Percentiles rank a stretch among this genome's conserved stretches.
phyloP scores from a whole-genome alignment of 2,888 invertebrate species.

The Agrotis ipsilon region DNA sequence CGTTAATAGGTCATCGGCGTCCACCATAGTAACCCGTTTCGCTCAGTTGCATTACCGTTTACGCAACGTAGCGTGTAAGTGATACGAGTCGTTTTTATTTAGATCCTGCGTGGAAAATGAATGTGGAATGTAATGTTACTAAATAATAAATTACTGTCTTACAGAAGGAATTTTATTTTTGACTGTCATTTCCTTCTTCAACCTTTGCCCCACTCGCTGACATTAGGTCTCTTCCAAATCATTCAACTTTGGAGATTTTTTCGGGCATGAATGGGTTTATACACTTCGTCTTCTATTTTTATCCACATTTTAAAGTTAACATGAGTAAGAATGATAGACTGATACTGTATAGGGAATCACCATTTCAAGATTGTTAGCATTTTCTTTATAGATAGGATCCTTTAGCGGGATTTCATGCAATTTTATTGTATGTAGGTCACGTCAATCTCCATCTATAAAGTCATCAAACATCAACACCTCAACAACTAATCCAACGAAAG shows the following conservation, averaged over 20 bases:
- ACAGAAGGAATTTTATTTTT: not conserved
- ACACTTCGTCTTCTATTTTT: too few relatives aligned
- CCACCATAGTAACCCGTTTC: slow-evolving; percentile 59
- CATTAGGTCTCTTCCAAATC: too few relatives aligned
- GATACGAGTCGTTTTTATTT: slow-evolving; percentile 38
- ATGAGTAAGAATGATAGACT: too few relatives aligned
- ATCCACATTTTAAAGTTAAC: not conserved
- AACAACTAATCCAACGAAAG: slow-evolving; percentile 17
- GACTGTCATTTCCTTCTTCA: too few relatives aligned
- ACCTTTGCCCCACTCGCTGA: too few relatives aligned
- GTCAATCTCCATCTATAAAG: not conserved
- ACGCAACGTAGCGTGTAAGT: slow-evolving; percentile 45
- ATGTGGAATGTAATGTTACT: not conserved
- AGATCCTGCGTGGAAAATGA: slow-evolving; percentile 23
- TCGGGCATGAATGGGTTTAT: too few relatives aligned
- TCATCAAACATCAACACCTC: slow-evolving; percentile 5
- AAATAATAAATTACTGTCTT: not conserved
- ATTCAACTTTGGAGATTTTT: too few relatives aligned
- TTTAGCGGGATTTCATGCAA: too few relatives aligned
- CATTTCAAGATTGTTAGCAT: not conserved
- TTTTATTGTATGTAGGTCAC: slow-evolving; percentile 19
- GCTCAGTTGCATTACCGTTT: slow-evolving; percentile 46
- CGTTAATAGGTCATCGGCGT: slow-evolving; percentile 56
- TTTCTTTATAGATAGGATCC: not conserved
- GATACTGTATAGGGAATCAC: not conserved